A percentile compares a stretch with the other conserved stretches of the same genome.
phyloP scores from a whole-genome alignment of 1,140 invertebrate species.

The Copidosoma floridanum region DNA sequence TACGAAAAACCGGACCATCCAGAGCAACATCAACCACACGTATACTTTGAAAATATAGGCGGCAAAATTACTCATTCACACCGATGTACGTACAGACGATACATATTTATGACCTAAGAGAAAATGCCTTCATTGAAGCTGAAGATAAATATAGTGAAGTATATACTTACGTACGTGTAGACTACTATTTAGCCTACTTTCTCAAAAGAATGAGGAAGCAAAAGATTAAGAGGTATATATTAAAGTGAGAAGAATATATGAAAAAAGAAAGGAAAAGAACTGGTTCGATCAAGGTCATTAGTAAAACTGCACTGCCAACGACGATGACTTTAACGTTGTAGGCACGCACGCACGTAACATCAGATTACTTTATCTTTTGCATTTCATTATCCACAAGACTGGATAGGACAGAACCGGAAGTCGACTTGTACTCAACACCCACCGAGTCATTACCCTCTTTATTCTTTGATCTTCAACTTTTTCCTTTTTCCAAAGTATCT shows the following conservation, averaged over 20 bases:
- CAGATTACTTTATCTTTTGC: neutral
- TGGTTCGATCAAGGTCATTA: conserved; percentile 22
- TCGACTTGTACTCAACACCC: no score
- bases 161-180: no score
- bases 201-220: conserved; percentile 3
- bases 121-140: no score
- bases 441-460: neutral
- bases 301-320: neutral
- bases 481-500: neutral
- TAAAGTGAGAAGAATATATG: neutral
- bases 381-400: neutral
- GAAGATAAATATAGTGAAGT: no score
- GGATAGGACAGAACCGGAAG: conserved; percentile 1
- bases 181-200: no score
- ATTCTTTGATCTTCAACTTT: neutral
- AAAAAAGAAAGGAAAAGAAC: conserved; percentile 6
- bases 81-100: no score
- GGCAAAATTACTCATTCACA: no score
- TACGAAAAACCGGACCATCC: no score
- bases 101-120: no score
- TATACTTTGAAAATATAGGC: no score
- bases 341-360: neutral
- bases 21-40: no score
- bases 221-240: neutral
- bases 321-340: neutral